A percentile compares a stretch with the other conserved stretches of the same genome.
phyloP scores from a whole-genome alignment of 2,797 vertebrate genomes.

The Taeniopygia guttata region DNA sequence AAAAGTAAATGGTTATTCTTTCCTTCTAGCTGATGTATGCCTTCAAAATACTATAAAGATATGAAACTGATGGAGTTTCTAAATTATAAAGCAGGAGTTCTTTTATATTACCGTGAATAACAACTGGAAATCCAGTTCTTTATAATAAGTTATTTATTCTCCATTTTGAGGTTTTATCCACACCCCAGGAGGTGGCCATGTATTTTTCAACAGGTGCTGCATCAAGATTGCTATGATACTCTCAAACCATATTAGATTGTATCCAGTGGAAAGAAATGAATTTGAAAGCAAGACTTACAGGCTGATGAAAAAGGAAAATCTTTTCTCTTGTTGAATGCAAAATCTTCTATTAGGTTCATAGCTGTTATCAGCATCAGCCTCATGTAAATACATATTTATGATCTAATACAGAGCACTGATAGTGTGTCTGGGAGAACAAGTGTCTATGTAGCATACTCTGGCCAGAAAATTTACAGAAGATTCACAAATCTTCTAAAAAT shows the following conservation, averaged over 20 bases:
- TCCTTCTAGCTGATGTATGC: constrained; percentile 51
- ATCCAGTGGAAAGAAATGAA: constrained; percentile 55
- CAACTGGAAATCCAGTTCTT: constrained; percentile 66
- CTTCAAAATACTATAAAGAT: constrained; percentile 64
- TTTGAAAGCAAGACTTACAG: constrained; percentile 49
- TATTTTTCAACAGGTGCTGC: constrained; percentile 54
- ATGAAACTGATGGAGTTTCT: constrained; percentile 61
- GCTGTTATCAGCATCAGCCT: constrained; percentile 44
- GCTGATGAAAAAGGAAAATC: constrained; percentile 65
- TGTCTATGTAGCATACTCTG: background rate
- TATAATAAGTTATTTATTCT: constrained; percentile 75
- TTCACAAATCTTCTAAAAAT: constrained; percentile 24
- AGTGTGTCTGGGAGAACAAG: constrained; percentile 19
- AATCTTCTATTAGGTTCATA: constrained; percentile 61
- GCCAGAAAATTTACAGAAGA: constrained; percentile 20
- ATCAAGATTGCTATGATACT: constrained; percentile 47
- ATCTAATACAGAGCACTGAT: constrained; percentile 29
- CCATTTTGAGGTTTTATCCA: constrained; percentile 74
- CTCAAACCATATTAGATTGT: constrained; percentile 58
- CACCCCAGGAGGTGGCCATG: constrained; percentile 67
- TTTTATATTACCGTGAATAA: constrained; percentile 59
- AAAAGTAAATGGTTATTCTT: constrained; percentile 69
- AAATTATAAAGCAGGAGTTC: constrained; percentile 69
- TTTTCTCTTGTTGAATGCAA: constrained; percentile 70
- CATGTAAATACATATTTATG: constrained; percentile 68